A percentile compares a stretch with the other conserved stretches of the same genome.
Conservation (phyloP, 2,113 vertebrate species). For the Elachura formosa region DNA sequence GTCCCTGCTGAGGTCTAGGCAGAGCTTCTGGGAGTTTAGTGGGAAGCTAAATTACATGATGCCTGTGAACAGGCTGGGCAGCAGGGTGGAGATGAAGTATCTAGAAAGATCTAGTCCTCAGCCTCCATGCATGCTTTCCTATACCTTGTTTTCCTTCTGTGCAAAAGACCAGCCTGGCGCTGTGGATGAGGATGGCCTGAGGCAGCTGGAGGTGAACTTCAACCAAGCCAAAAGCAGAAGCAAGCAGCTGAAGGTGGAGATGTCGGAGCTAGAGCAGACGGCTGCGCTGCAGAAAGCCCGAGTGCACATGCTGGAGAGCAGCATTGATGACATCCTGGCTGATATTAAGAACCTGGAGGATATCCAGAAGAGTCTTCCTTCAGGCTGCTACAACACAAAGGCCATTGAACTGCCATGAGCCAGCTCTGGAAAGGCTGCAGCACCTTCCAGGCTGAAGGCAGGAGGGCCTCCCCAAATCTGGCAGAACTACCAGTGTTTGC, state of each 20-base stretch:
- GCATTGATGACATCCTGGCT: conserved; percentile 76
- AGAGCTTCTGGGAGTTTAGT: not conserved
- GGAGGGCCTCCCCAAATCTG: not conserved
- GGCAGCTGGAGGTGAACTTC: conserved; percentile 62
- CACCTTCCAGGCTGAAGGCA: not conserved
- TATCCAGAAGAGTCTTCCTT: conserved; percentile 78
- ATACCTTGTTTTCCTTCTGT: not conserved
- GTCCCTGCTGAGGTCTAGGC: not conserved
- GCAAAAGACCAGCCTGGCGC: conserved; percentile 67
- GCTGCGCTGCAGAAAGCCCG: conserved; percentile 60
- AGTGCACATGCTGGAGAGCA: conserved; percentile 65
- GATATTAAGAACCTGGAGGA: conserved; percentile 88
- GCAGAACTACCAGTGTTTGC: not conserved
- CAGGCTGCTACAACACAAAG: conserved; percentile 81
- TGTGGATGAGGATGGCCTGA: conserved; percentile 73
- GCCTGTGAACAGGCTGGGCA: not conserved
- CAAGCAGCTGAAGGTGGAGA: conserved; percentile 64
- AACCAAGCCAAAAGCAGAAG: conserved; percentile 56
- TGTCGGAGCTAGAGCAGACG: conserved; percentile 72
- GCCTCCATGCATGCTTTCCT: not conserved
- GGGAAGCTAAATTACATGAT: not conserved
- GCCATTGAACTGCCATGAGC: conserved; percentile 81
- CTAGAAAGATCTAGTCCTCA: not conserved
- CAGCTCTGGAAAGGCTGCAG: not conserved
- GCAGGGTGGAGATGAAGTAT: not conserved